Evolutionary conservation across 2,113 vertebrate genomes (phyloP), one percentile per base, ranked within the genome.

Genomic region (Piaya cayana): DNA sequence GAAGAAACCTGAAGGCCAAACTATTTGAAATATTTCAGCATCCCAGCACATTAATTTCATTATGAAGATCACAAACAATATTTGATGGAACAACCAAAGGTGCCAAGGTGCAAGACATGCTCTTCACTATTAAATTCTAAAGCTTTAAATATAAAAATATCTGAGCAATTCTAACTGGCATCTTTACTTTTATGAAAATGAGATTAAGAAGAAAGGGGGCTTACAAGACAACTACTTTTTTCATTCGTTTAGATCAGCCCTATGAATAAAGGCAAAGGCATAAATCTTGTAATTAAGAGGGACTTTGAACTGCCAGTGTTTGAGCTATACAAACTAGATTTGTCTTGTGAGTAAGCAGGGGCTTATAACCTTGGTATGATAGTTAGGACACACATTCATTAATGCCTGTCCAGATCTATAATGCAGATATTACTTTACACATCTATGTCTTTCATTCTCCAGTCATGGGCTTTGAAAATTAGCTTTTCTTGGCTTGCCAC

Each of bases 201-300:
- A 82, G 69, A 92, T 64, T 39, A 78, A 90, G 49, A 83, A 94
- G 22, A 39, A 78, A 84, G 9, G 8, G 43, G 49, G 82, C 78
- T 68, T 68, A 43, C 72, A 65, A 94, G 52, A 53, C 65, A 95
- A 72, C 36, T 87, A 37, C 36, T 72, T 56, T 39, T 86, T 78
- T 92, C 37, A 84, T 82, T 89, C 58, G 17, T 95, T 93, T 58
- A 80, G 56, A 70, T 92, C 63, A 79, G 77, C 47, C 37, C 45
- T 84, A 72, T 42, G 22, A 69, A 75, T 87, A 82, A 91, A 92
- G 34, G 32, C 32, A 93, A 86, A 90, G 18, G 29, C 82, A 90
- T 78, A 84, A 82, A 88, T 86, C 89, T 81, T 83, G 21, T 64
- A 71, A 90, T 92, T 92, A 92, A 42, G 60, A 52, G 49, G 50